Conservation (phyloP, 1,140 invertebrate genomes). For the Aphelinus atriplicis region DNA sequence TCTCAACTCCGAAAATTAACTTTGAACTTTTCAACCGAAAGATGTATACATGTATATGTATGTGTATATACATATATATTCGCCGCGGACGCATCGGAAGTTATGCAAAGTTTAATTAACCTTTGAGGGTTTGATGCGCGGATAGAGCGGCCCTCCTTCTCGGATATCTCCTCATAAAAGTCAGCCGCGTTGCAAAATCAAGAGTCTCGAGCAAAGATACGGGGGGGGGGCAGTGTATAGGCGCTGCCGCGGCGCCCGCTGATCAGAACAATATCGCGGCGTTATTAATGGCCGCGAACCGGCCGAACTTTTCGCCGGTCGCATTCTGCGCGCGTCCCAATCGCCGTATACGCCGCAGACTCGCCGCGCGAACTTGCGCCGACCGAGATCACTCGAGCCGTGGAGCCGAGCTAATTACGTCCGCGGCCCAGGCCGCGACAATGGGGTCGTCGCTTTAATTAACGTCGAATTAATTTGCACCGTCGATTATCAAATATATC, state of each 20-base stretch:
- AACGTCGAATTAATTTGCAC: constrained; percentile 47
- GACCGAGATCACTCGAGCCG: no score
- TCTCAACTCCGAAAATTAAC: not conserved
- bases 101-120: constrained; percentile 30
- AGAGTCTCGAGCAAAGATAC: not conserved
- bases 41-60: no score
- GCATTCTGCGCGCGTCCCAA: no score
- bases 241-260: no score
- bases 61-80: no score
- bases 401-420: constrained; percentile 44
- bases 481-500: constrained; percentile 35
- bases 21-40: not conserved
- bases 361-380: no score
- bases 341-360: no score
- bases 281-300: no score
- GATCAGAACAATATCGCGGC: no score
- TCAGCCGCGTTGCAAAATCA: not conserved
- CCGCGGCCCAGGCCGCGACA: constrained; percentile 34
- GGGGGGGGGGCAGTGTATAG: not conserved
- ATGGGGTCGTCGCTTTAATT: constrained; percentile 46
- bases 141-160: no score
- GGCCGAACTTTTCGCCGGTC: no score
- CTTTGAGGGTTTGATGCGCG: constrained; percentile 9
- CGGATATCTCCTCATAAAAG: no score
- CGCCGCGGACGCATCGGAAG: not conserved